Conservation (phyloP, 2,888 invertebrate genomes). For the Dolomedes plantarius region DNA sequence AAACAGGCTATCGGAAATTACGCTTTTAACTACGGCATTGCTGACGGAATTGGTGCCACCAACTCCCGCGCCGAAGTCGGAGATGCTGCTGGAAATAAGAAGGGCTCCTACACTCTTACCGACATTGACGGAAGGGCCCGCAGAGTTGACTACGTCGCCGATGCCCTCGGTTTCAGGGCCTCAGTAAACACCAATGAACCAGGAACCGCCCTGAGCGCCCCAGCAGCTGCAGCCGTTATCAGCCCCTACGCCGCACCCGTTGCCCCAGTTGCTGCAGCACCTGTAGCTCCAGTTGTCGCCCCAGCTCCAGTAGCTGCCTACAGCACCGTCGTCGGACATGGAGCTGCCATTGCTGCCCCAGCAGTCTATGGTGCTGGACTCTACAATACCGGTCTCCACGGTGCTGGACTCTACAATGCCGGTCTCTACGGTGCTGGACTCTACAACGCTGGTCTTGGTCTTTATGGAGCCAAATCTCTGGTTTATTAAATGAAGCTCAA, state of each 20-base stretch:
- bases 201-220: constrained; percentile 23
- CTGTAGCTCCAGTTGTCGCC: background rate
- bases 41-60: constrained; percentile 41
- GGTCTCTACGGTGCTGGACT: no score
- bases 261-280: background rate
- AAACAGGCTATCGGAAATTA: constrained; percentile 61
- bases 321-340: background rate
- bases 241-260: constrained; percentile 19
- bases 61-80: constrained; percentile 31
- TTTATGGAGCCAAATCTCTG: no score
- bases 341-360: background rate
- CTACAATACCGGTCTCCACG: no score
- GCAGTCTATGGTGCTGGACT: no score
- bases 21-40: constrained; percentile 68
- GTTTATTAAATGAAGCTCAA: no score
- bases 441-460: no score
- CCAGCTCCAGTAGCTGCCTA: background rate
- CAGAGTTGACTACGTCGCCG: constrained; percentile 20
- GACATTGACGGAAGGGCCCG: constrained; percentile 11
- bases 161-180: constrained; percentile 20
- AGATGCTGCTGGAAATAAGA: constrained; percentile 18
- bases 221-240: background rate
- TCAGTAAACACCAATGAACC: constrained; percentile 22
- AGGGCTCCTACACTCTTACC: constrained; percentile 4
- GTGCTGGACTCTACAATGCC: no score